These are phyloP conservation scores for Hemitrygon akajei DNA, from an alignment of 2,797 vertebrate species.

Conservation along the genomic window DNA sequence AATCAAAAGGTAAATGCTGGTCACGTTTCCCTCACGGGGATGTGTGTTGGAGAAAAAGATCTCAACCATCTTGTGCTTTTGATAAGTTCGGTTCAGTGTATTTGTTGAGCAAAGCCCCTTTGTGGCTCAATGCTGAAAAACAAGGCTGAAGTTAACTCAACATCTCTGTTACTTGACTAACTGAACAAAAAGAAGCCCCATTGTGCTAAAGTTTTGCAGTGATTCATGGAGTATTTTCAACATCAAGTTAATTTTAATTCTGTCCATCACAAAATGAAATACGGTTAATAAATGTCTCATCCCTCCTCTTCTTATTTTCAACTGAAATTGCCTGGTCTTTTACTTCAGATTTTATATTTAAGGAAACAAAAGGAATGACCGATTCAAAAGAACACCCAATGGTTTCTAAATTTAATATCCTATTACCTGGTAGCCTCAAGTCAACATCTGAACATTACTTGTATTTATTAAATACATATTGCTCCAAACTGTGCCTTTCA, in stretches of 20 bases:
- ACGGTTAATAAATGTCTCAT: background rate
- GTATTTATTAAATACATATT: background rate
- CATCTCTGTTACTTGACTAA: background rate
- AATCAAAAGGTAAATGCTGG: background rate
- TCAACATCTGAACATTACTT: background rate
- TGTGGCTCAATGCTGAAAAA: background rate
- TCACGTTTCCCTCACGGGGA: background rate
- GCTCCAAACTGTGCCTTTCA: background rate
- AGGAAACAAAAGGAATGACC: background rate
- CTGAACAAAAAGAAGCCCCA: background rate
- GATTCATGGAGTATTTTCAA: too few species aligned
- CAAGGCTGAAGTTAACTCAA: background rate
- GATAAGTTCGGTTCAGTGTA: background rate
- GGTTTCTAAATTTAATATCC: background rate
- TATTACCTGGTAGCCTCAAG: background rate
- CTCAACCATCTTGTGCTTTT: background rate
- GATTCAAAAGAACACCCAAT: background rate
- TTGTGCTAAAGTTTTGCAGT: background rate
- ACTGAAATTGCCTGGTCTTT: background rate
- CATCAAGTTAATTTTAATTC: too few species aligned
- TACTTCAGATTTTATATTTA: background rate
- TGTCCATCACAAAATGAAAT: background rate
- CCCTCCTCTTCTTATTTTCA: background rate
- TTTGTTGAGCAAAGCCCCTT: background rate
- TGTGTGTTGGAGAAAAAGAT: background rate